These are phyloP conservation scores for Podargus strigoides DNA, from an alignment of 2,797 vertebrate species.

Conservation along the genomic window DNA sequence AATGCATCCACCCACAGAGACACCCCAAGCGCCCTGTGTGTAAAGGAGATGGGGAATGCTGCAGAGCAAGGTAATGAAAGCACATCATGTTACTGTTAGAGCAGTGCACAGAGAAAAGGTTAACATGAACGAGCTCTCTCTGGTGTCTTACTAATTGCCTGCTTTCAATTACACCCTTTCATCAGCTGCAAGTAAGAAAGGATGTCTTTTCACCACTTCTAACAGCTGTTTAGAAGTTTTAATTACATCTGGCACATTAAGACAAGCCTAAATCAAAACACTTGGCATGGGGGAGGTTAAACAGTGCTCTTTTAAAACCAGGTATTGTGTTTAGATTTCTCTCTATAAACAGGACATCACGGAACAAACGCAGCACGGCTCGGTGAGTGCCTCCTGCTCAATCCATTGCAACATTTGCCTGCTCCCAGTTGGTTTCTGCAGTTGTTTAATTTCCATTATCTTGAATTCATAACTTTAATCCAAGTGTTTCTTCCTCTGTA, in stretches of 20 bases:
- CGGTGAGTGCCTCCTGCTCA: background rate
- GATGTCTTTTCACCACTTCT: background rate
- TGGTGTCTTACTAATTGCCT: background rate
- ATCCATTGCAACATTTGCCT: constrained; percentile 1
- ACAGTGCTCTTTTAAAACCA: background rate
- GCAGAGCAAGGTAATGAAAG: background rate
- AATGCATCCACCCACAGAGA: background rate
- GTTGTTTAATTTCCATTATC: constrained; percentile 41
- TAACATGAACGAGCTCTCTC: background rate
- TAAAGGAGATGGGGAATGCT: background rate
- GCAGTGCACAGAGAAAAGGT: background rate
- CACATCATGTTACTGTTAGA: background rate
- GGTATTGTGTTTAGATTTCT: background rate
- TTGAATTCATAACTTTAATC: constrained; percentile 47
- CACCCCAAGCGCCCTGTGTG: accelerated
- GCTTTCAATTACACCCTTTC: background rate
- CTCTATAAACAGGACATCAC: background rate
- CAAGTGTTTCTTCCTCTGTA: background rate
- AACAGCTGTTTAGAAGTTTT: background rate
- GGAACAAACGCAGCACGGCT: background rate
- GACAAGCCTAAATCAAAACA: constrained; percentile 4
- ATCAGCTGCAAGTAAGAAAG: background rate
- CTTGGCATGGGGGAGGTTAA: background rate
- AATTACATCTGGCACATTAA: background rate
- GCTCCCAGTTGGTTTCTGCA: constrained; percentile 16